Percentiles rank a stretch among this genome's conserved stretches.
Conservation (phyloP, 2,113 vertebrate species). For the Dolichotis patagonum region DNA sequence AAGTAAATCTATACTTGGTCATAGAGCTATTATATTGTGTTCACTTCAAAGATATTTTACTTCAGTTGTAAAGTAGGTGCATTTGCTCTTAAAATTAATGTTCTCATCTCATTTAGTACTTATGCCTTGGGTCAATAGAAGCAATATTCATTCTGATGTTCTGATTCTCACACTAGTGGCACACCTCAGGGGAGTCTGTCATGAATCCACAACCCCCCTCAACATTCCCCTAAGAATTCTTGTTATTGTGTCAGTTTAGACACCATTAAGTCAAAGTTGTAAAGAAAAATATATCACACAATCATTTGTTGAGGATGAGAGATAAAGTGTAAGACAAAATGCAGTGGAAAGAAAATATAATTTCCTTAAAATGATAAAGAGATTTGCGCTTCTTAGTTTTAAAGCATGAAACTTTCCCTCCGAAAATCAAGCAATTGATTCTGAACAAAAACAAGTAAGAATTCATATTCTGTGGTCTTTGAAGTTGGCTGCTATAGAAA, state of each 20-base stretch:
- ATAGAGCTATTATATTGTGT: neutral
- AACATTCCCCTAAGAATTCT: neutral
- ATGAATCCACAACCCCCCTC: neutral
- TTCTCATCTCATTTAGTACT: neutral
- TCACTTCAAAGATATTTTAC: neutral
- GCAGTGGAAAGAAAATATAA: neutral
- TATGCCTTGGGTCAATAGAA: neutral
- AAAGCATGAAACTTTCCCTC: neutral
- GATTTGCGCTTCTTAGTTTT: neutral
- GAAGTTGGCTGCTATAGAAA: neutral
- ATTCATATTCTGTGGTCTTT: neutral
- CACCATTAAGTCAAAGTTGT: neutral
- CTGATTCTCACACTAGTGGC: neutral
- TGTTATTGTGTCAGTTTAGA: neutral
- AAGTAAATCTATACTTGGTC: neutral
- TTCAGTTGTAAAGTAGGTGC: neutral
- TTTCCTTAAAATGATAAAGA: neutral
- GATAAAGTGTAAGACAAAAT: neutral
- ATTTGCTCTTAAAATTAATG: constrained; percentile 14
- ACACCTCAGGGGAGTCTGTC: neutral
- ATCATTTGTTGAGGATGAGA: neutral
- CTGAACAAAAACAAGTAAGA: neutral
- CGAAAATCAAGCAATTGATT: neutral
- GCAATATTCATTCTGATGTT: neutral
- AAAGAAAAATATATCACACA: neutral